Evolutionary conservation across 2,113 vertebrate species (phyloP), one percentile per base, ranked within the genome.

Genomic region (Tapirus terrestris): DNA sequence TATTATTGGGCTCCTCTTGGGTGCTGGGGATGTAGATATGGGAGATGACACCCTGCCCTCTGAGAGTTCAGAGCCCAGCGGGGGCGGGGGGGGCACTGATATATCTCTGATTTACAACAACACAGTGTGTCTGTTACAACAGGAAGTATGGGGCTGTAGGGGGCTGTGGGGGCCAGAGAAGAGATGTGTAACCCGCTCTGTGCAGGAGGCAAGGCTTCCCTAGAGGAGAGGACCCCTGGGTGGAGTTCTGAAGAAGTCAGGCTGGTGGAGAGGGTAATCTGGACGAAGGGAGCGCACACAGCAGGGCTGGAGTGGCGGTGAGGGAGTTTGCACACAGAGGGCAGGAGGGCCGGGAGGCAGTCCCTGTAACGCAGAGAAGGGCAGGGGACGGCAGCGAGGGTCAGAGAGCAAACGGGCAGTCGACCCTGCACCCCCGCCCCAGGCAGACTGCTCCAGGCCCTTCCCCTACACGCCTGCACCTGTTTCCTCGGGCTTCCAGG

Each of bases 391-490:
- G 33, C 7, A 25, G 25, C 48, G 43, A 21, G 11, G 23, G 29
- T 1, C 45, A 33, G 33, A 53, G 36, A 56, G 11, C 18, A 16
- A 13, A 17, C 0, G n/a, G 3, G 51, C 20, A 9, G 60, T 20
- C 63, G 21, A 13, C 23, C 65, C 31, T 39, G 39, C 39, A n/a
- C 56, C 48, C 7, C 53, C 27, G 39, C 39, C 39, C 20, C 5
- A 16, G 27, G 20, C 6, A 8, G 33, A 17, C 3, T 75, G 60
- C 84, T 67, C 21, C 36, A 23, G 14, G 23, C 8, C 31, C 21
- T 17, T 0, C 18, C 23, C 36, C 63, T 2, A 0, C 17, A 36
- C 0, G 0, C 39, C 23, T 14, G 11, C 80, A n/a, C n/a, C n/a
- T 5, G 21, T 53, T 48, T 95, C 73, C 68, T n/a, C 61, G 33